Evolutionary conservation across 2,888 invertebrate species (phyloP).

Genomic region (Amphipoea lucens): DNA sequence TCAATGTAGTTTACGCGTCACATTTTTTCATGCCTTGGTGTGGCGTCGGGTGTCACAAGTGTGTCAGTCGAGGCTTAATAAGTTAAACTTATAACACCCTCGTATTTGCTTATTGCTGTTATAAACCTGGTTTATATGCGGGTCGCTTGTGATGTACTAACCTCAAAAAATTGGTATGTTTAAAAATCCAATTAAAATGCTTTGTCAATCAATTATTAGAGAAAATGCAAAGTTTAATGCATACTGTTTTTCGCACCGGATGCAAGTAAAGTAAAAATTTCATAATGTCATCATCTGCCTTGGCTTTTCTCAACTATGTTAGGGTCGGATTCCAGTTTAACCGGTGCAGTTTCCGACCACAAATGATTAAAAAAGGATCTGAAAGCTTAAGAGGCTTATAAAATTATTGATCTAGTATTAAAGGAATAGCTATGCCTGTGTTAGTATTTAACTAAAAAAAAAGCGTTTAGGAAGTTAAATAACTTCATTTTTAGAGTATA

Average conservation of each 20-base stretch:
- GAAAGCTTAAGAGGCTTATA: background rate
- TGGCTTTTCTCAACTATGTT: background rate
- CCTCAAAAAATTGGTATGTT: background rate
- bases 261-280: background rate
- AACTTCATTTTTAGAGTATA: too few relatives aligned
- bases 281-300: background rate
- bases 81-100: background rate
- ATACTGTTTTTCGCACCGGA: background rate
- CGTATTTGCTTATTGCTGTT: background rate
- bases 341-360: background rate
- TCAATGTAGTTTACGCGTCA: background rate
- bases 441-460: background rate
- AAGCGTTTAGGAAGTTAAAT: too few relatives aligned
- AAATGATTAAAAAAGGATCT: background rate
- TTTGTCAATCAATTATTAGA: background rate
- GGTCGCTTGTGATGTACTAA: background rate
- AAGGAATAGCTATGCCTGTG: too few relatives aligned
- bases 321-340: background rate
- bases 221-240: background rate
- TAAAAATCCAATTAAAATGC: background rate
- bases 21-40: background rate
- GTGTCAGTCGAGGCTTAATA: background rate
- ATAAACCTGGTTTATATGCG: background rate
- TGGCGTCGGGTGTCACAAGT: constrained; percentile 11
- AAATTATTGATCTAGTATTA: background rate